Evolutionary conservation across 1,140 invertebrate genomes (phyloP).

Genomic region (Plutomurus gul): DNA sequence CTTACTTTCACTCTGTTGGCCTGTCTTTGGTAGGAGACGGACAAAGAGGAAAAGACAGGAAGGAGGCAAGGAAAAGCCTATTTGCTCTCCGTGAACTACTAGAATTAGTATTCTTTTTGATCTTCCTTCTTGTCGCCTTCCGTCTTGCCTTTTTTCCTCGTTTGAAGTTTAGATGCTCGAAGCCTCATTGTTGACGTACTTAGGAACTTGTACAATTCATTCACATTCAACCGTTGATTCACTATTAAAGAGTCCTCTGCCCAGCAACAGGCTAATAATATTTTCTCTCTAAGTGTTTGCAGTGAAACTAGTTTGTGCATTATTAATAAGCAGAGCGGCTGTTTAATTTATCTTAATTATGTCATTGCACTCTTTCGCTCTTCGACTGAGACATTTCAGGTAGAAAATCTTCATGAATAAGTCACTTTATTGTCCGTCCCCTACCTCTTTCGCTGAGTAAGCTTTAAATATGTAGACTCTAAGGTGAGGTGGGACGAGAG

Average conservation of each 20-base stretch:
- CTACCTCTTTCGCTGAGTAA: neutral
- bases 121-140: neutral
- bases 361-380: neutral
- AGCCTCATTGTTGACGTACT: neutral
- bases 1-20: too few species aligned
- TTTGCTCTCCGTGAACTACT: neutral
- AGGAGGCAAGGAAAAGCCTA: neutral
- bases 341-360: slow-evolving; percentile 23
- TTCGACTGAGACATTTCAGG: neutral
- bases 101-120: too few species aligned
- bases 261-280: slow-evolving; percentile 11
- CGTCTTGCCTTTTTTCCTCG: neutral
- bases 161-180: too few species aligned
- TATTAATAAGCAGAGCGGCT: neutral
- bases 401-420: neutral
- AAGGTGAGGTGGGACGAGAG: neutral
- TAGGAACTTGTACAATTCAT: neutral
- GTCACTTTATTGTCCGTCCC: neutral
- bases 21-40: too few species aligned
- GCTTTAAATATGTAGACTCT: neutral
- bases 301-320: neutral
- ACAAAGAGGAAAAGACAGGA: too few species aligned
- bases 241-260: too few species aligned
- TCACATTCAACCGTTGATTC: too few species aligned
- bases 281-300: neutral